Evolutionary conservation across 2,113 vertebrate genomes (phyloP).

Genomic region (Crotalus helleri): DNA sequence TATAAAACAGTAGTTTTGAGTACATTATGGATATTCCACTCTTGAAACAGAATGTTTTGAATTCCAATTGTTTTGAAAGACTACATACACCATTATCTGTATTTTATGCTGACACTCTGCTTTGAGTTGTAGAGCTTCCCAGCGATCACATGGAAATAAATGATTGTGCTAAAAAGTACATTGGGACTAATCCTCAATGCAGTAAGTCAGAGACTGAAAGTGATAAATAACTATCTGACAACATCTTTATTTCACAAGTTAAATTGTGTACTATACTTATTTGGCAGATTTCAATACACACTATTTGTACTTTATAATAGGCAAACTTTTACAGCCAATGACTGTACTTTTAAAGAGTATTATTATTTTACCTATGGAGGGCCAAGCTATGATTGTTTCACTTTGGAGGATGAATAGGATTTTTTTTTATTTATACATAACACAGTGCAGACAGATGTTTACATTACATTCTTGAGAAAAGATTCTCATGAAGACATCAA

Average conservation of each 20-base stretch:
- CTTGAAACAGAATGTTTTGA: not conserved
- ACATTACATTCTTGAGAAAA: conserved; percentile 28
- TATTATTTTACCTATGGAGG: not conserved
- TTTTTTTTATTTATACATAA: not conserved
- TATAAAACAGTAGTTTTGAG: not conserved
- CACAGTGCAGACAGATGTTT: not conserved
- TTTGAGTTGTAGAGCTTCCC: not conserved
- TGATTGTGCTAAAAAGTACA: not conserved
- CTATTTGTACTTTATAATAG: not conserved
- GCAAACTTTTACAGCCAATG: not conserved
- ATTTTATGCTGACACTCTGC: not conserved
- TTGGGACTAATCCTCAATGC: not conserved
- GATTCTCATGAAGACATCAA: conserved; percentile 18
- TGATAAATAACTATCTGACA: not conserved
- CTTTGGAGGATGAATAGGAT: not conserved
- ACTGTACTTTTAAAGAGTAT: not conserved
- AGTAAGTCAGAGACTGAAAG: not conserved
- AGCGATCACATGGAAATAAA: not conserved
- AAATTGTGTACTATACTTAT: not conserved
- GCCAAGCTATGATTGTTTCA: not conserved
- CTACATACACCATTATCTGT: not conserved
- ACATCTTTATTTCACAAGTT: not conserved
- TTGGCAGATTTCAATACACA: not conserved
- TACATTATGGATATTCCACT: not conserved
- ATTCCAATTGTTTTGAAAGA: not conserved